These are phyloP conservation scores for Bostrychus sinensis DNA, from an alignment of 2,113 vertebrate genomes.

Conservation along the genomic window DNA sequence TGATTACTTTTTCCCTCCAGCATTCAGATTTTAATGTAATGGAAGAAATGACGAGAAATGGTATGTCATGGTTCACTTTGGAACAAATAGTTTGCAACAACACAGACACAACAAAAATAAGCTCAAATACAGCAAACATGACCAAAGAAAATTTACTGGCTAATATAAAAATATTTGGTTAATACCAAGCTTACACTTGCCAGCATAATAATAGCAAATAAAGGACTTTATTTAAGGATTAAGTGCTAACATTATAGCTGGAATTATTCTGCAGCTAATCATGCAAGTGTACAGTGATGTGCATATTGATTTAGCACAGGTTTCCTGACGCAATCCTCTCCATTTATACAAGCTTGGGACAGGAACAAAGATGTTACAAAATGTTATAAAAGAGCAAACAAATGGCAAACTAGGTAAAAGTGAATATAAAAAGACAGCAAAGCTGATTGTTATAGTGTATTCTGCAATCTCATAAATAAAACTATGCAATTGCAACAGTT, in stretches of 20 bases:
- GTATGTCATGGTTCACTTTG: conserved; percentile 39
- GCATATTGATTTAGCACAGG: too few relatives aligned
- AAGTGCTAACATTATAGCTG: background rate
- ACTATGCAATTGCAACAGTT: conserved; percentile 8
- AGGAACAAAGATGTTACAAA: too few relatives aligned
- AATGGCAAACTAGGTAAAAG: background rate
- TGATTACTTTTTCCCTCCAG: conserved; percentile 56
- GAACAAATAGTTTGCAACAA: conserved; percentile 40
- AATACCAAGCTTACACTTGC: background rate
- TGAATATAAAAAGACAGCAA: conserved; percentile 11
- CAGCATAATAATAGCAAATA: background rate
- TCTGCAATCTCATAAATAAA: conserved; percentile 11
- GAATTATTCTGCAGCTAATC: too few relatives aligned
- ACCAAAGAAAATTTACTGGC: conserved; percentile 39
- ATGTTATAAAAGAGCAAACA: background rate
- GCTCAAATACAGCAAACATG: conserved; percentile 39
- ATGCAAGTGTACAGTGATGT: too few relatives aligned
- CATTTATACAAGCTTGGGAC: background rate
- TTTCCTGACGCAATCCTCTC: too few relatives aligned
- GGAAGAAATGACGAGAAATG: conserved; percentile 43
- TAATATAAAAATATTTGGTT: conserved; percentile 8
- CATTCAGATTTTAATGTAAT: conserved; percentile 50
- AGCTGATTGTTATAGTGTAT: conserved; percentile 2
- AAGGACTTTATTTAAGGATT: background rate
- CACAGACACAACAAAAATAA: conserved; percentile 38